phyloP scores from a whole-genome alignment of 2,113 vertebrate species.

The Sardina pilchardus region DNA sequence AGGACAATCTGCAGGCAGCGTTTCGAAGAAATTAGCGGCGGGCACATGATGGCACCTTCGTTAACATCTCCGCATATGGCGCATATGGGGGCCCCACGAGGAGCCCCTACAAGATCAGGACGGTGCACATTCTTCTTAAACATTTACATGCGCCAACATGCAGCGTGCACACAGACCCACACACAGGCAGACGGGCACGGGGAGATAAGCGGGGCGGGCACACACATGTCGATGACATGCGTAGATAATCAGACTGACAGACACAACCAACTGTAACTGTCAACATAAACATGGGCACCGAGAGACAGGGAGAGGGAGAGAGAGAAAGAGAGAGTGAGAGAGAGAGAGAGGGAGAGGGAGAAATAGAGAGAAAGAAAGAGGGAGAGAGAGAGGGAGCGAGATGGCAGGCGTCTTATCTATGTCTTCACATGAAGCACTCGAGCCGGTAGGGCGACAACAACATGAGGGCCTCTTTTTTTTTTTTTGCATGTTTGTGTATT shows the following conservation, averaged over 20 bases:
- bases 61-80: neutral
- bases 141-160: constrained; percentile 20
- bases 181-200: constrained; percentile 17
- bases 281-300: constrained; percentile 1
- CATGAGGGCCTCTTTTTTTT: neutral
- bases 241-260: constrained; percentile 18
- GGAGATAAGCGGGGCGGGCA: constrained; percentile 30
- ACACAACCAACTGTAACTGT: constrained; percentile 15
- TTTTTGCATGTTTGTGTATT: neutral
- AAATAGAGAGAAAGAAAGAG: neutral
- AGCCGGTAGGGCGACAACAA: neutral
- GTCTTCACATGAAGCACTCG: neutral
- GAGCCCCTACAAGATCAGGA: neutral
- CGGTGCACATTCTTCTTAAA: neutral
- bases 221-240: constrained; percentile 32
- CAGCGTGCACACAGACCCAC: neutral
- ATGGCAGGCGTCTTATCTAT: neutral
- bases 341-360: neutral
- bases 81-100: neutral
- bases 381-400: neutral
- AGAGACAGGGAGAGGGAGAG: neutral
- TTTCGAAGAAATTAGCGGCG: neutral
- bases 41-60: neutral
- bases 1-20: neutral
- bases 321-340: neutral